Base-by-base conservation (phyloP, 2,888 invertebrate species). In the Synergus umbraculus region DNA sequence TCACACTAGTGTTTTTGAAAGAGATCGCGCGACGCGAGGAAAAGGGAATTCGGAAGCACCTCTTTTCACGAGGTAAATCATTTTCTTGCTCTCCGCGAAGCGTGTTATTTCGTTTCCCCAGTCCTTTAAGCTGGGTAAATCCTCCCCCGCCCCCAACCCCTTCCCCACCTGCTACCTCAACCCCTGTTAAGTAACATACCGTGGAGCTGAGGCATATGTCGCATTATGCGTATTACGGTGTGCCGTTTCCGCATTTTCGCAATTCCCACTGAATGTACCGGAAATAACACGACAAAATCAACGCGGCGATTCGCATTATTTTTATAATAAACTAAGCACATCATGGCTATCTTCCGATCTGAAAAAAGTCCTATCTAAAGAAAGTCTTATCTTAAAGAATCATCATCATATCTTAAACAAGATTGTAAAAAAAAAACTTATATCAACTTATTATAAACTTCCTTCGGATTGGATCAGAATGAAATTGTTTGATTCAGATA, bases 211-310 rank as follows among this genome's bases (percentile, higher is more conserved):
- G 80, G 82, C 81, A 82, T 83, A 81, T 81, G 83, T 84, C 83
- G 84, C 83, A 83, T 84, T 84, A 84, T 80, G 83, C 78, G 84
- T 83, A 84, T 84, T 84, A 84, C 79, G 80, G 80, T 65, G 79
- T 69, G 76, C 80, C 81, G 78, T 80, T 67, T 83, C 60, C 65
- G 10, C 63, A 82, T 79, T 80, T 79, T 73, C 69, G 60, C 79
- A 60, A 76, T 78, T 76, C 64, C 76, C 78, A 77, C 79, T 81
- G 46, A 13, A n/a, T 80, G 77, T 63, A 54, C 60, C 37, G 49
- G 10, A 69, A 69, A 69, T 49, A 69, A 54, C 49, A 49, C 15
- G 29, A 15, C 15, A 37, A 69, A 69, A 12, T 54, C 69, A 69
- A 69, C 46, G 69, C 49, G 54, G 29, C n/a, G 2, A 49, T 46